These are phyloP conservation scores for Candoia aspera DNA, from an alignment of 2,113 vertebrate genomes.

Conservation along the genomic window DNA sequence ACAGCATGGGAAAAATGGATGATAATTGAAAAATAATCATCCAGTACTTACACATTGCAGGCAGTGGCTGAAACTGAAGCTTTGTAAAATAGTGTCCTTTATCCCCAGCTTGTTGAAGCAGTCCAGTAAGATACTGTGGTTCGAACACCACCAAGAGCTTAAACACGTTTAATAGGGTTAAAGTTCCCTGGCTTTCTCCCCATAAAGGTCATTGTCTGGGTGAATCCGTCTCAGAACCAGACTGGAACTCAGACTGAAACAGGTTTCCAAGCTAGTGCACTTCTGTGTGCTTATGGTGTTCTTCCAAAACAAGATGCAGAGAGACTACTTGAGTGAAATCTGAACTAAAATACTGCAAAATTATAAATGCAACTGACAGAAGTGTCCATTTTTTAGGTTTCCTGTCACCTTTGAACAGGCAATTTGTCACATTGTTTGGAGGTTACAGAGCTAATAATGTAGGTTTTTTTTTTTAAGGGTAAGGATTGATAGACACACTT, in stretches of 20 bases:
- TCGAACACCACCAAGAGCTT: background rate
- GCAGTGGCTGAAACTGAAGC: too few relatives aligned
- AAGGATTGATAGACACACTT: too few relatives aligned
- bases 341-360: too few relatives aligned
- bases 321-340: background rate
- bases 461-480: too few relatives aligned
- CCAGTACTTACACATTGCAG: too few relatives aligned
- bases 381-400: too few relatives aligned
- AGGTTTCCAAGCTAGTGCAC: background rate
- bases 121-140: background rate
- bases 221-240: background rate
- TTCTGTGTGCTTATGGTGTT: background rate
- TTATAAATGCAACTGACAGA: too few relatives aligned
- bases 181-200: background rate
- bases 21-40: too few relatives aligned
- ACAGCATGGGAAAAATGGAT: too few relatives aligned
- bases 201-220: background rate
- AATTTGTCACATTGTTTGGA: too few relatives aligned
- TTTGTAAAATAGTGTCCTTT: background rate
- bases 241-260: background rate
- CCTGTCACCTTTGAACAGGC: too few relatives aligned
- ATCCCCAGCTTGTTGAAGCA: background rate
- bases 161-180: background rate
- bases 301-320: background rate
- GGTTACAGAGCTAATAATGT: too few relatives aligned